A percentile compares a stretch with the other conserved stretches of the same genome.
These are phyloP conservation scores for Albula goreensis DNA, from an alignment of 2,113 vertebrate genomes.

Conservation along the genomic window DNA sequence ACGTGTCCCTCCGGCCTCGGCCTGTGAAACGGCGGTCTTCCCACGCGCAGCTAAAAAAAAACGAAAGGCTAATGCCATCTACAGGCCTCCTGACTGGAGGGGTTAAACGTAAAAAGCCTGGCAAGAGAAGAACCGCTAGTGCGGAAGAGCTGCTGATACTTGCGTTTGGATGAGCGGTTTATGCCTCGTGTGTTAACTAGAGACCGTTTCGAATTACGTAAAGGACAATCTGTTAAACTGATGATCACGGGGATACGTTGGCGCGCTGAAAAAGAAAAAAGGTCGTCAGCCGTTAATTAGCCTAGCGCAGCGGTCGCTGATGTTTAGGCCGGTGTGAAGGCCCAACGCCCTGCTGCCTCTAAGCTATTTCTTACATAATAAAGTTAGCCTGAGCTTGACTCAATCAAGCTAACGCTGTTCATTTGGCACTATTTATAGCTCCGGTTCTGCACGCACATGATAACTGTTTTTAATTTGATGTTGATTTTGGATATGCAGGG, in stretches of 20 bases:
- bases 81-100: neutral
- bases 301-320: neutral
- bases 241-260: neutral
- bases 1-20: neutral
- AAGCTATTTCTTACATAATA: neutral
- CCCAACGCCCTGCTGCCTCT: neutral
- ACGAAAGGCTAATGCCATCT: neutral
- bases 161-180: neutral
- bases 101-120: neutral
- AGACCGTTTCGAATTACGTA: neutral
- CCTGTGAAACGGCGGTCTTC: neutral
- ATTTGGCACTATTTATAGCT: neutral
- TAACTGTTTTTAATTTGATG: neutral
- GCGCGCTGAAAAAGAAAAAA: neutral
- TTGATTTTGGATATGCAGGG: neutral
- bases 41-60: neutral
- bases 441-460: neutral
- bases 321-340: neutral
- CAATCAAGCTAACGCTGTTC: neutral
- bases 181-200: neutral
- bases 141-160: constrained; percentile 2
- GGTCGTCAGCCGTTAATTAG: neutral
- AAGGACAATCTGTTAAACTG: constrained; percentile 16
- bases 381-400: neutral
- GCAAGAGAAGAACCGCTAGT: neutral